Conservation (phyloP, 2,113 vertebrate species). For the Dendropsophus ebraccatus region DNA sequence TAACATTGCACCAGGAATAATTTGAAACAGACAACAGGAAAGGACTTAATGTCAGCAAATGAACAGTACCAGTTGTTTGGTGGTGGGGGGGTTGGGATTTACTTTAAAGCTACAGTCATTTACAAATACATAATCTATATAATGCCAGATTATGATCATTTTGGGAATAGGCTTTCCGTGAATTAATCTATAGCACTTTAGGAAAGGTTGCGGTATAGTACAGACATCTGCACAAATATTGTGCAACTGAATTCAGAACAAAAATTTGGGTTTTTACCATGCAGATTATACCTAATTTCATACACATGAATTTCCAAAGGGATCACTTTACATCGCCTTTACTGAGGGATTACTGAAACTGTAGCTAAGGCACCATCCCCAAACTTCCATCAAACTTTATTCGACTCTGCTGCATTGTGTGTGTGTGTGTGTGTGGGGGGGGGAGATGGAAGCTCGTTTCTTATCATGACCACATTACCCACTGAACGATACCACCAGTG, state of each 20-base stretch:
- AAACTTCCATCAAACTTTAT: constrained; percentile 61
- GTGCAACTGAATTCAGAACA: constrained; percentile 64
- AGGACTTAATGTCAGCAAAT: no score
- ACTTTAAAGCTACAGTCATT: neutral
- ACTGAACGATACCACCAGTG: neutral
- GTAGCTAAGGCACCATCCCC: constrained; percentile 67
- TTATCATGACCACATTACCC: neutral
- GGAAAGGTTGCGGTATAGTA: constrained; percentile 27
- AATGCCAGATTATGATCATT: no score
- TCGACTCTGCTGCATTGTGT: constrained; percentile 2
- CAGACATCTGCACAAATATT: constrained; percentile 65
- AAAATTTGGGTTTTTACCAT: constrained; percentile 69
- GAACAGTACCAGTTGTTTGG: no score
- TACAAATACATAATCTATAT: neutral
- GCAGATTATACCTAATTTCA: constrained; percentile 74
- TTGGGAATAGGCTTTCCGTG: no score
- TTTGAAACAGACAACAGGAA: no score
- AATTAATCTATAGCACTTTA: constrained; percentile 38
- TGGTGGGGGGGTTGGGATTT: no score
- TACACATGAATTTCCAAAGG: constrained; percentile 73
- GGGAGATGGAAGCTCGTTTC: neutral
- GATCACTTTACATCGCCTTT: constrained; percentile 73
- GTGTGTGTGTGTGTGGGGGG: no score
- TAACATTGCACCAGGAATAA: no score
- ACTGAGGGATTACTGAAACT: constrained; percentile 70